Base-by-base conservation (phyloP, 2,113 vertebrate genomes). In the Genyomyrus donnyi region DNA sequence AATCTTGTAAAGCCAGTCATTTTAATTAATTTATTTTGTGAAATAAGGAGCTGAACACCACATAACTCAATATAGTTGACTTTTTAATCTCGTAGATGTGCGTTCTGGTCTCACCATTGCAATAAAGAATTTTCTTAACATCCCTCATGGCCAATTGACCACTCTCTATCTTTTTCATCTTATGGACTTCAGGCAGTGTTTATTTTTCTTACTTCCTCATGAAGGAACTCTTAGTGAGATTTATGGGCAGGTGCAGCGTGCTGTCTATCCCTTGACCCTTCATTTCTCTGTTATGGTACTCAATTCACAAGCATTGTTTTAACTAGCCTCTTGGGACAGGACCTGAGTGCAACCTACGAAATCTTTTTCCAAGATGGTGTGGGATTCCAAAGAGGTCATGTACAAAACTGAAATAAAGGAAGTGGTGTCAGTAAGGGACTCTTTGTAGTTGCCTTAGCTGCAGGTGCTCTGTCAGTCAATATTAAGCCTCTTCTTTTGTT, bases 391-490 rank as follows among this genome's bases (percentile, higher is more conserved):
- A 88, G 93, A 94, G 95, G 96, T 95, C 95, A 94, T 39, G 92
- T 90, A 89, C 91, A 91, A 94, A 93, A 92, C 93, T 94, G 93
- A 94, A 93, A 88, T 93, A 93, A 92, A 94, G 90, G 94, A 97
- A 96, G 89, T 89, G 94, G 95, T 95, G 96, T 96, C 95, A 95
- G 91, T 91, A 88, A 92, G 92, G 93, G 87, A 62, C 91, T 92
- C 96, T 96, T 97, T 97, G 96, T 96, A 97, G 96, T 96, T 93
- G 93, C 92, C 93, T 95, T 94, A 94, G 94, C 93, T 96, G 96
- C 96, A 97, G 96, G 96, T 97, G 96, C 93, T 95, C 95, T 96
- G 96, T 95, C 95, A 95, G 92, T 96, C 95, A 96, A 91, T 94
- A 94, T 96, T 95, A 96, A 93, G 93, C 88, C 74, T 88, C 56